These are phyloP conservation scores for Clitarchus hookeri DNA, from an alignment of 2,888 invertebrate genomes.

Conservation along the genomic window DNA sequence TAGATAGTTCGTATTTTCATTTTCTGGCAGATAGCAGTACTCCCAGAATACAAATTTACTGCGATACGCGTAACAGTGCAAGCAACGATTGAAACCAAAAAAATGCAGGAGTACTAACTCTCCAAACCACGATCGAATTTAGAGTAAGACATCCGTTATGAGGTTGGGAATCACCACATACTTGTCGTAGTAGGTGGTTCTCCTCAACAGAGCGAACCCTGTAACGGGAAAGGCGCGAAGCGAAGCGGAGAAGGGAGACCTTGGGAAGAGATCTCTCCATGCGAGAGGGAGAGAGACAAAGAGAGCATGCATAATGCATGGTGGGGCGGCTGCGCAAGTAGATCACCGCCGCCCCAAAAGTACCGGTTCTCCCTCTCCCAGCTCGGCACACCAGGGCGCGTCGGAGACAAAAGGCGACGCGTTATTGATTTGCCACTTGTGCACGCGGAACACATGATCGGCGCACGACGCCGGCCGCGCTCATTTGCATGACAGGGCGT, in stretches of 20 bases:
- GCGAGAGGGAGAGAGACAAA: neutral
- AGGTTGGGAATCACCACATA: too few species aligned
- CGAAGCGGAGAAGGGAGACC: neutral
- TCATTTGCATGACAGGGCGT: neutral
- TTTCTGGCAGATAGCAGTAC: too few species aligned
- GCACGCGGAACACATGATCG: neutral
- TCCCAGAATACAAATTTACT: too few species aligned
- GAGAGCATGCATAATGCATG: neutral
- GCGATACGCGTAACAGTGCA: too few species aligned
- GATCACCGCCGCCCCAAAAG: neutral
- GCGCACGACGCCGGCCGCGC: neutral
- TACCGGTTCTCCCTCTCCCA: neutral
- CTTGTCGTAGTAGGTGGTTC: too few species aligned
- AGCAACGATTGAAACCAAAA: too few species aligned
- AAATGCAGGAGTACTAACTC: too few species aligned
- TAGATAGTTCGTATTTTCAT: too few species aligned
- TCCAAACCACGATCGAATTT: too few species aligned
- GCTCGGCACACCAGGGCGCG: neutral
- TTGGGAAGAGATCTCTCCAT: neutral
- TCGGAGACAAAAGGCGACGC: conserved; percentile 6
- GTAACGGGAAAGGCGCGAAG: neutral
- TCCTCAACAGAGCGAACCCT: too few species aligned
- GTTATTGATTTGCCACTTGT: conserved; percentile 2
- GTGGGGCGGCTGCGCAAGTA: neutral
- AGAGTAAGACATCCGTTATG: too few species aligned